A percentile compares a stretch with the other conserved stretches of the same genome.
phyloP scores from a whole-genome alignment of 2,113 vertebrate genomes.

The Siniperca knerii region DNA sequence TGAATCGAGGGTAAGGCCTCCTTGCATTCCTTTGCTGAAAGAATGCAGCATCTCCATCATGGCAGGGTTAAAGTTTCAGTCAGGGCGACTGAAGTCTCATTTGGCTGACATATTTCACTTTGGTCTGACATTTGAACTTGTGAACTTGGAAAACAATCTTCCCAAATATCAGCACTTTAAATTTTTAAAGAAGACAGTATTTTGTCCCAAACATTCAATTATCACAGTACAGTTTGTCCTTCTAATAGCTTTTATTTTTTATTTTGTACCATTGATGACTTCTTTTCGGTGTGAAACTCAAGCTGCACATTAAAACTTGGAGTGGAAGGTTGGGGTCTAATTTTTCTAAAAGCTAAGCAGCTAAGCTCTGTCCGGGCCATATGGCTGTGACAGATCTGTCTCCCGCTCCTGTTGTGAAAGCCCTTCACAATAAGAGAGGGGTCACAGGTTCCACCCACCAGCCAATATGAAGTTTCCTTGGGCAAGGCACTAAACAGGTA shows the following conservation, averaged over 20 bases:
- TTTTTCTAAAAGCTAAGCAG: slow-evolving; percentile 35
- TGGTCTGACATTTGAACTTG: slow-evolving; percentile 20
- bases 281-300: too few relatives aligned
- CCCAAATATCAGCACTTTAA: neutral
- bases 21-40: slow-evolving; percentile 68
- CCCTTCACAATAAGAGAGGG: slow-evolving; percentile 22
- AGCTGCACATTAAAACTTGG: neutral
- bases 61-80: slow-evolving; percentile 25
- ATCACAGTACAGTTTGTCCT: neutral
- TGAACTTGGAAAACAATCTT: neutral
- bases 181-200: neutral
- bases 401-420: slow-evolving; percentile 17
- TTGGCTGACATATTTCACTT: slow-evolving; percentile 30
- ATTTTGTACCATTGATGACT: too few relatives aligned
- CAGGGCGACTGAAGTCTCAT: slow-evolving; percentile 8
- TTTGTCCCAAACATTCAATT: neutral
- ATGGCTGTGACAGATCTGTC: slow-evolving; percentile 39
- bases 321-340: neutral
- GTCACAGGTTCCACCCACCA: neutral
- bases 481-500: neutral
- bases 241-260: too few relatives aligned
- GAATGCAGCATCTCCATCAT: slow-evolving; percentile 60
- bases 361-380: slow-evolving; percentile 37
- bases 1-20: slow-evolving; percentile 15
- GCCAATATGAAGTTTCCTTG: neutral